Evolutionary conservation across 2,797 vertebrate genomes (phyloP).

Genomic region (Cirrhinus mrigala): DNA sequence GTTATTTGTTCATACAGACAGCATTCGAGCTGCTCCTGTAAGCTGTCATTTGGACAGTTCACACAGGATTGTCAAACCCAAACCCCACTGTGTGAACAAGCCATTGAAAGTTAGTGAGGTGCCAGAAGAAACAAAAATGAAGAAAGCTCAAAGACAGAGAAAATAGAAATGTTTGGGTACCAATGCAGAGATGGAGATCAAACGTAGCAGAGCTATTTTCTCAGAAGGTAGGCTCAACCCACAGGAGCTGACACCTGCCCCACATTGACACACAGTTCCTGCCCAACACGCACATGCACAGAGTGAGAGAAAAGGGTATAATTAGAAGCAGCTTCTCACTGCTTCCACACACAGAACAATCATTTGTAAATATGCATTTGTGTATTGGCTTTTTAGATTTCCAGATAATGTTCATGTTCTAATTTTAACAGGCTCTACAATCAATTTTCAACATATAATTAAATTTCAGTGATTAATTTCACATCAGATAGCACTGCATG

Average conservation of each 20-base stretch:
- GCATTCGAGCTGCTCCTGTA: neutral
- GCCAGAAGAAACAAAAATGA: constrained; percentile 24
- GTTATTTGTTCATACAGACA: neutral
- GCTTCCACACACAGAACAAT: neutral
- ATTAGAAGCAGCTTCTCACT: constrained; percentile 24
- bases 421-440: neutral
- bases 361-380: neutral
- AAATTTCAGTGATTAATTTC: neutral
- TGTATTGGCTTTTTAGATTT: neutral
- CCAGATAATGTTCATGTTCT: neutral
- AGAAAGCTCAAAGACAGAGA: constrained; percentile 18
- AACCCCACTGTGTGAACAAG: neutral
- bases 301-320: constrained; percentile 13
- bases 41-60: neutral
- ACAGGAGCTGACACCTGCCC: constrained; percentile 25
- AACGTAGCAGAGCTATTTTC: constrained; percentile 26
- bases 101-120: neutral
- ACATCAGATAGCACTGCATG: neutral
- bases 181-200: constrained; percentile 30
- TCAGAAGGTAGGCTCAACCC: constrained; percentile 22
- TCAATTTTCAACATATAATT: neutral
- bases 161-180: constrained; percentile 17
- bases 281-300: neutral
- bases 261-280: constrained; percentile 8
- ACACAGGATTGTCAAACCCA: neutral